Percentiles rank a stretch among this genome's conserved stretches.
These are phyloP conservation scores for Tonatia bakeri DNA, from an alignment of 2,113 vertebrate genomes.

Conservation along the genomic window DNA sequence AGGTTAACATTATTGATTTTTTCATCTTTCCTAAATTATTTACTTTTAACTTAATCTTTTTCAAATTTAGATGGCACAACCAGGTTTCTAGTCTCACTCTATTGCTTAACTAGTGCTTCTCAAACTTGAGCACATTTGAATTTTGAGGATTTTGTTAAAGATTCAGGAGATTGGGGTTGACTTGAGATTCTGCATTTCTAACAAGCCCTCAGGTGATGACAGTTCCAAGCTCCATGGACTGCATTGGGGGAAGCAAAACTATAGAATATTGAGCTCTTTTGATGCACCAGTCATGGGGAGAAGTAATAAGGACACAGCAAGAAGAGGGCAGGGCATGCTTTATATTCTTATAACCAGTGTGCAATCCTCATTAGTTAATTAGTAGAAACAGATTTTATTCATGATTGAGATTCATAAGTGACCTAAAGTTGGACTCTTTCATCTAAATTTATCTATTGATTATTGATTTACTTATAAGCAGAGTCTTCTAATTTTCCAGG, in stretches of 20 bases:
- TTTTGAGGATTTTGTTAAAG: background rate
- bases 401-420: background rate
- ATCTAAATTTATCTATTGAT: background rate
- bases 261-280: background rate
- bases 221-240: background rate
- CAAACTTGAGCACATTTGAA: background rate
- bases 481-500: background rate
- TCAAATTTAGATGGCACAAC: background rate
- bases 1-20: background rate
- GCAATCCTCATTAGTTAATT: background rate
- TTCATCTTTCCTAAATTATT: background rate
- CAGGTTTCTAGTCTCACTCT: background rate
- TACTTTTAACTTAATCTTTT: background rate
- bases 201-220: background rate
- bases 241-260: background rate
- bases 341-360: background rate
- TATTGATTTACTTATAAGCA: background rate
- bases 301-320: background rate
- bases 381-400: background rate
- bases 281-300: background rate
- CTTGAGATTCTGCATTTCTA: background rate
- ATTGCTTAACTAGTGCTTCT: background rate
- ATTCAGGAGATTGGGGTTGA: background rate
- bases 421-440: background rate
- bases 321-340: background rate